Evolutionary conservation across 2,888 invertebrate genomes (phyloP), one percentile per base, ranked within the genome.

Genomic region (Caenorhabditis sp.): DNA sequence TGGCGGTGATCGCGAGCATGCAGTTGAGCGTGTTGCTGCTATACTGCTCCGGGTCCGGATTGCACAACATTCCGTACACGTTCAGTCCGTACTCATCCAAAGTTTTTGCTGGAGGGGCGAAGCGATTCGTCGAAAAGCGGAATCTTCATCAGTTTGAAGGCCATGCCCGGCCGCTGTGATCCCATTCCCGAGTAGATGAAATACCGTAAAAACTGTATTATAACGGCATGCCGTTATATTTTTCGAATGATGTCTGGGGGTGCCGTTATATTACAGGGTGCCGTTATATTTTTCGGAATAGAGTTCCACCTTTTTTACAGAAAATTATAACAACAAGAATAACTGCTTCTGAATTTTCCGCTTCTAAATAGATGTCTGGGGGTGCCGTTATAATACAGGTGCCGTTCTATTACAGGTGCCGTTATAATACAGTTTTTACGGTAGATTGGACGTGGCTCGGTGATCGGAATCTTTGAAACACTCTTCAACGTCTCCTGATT

Each of bases 111-210:
- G 20, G 83, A 88, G 15, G 63, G 79, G 13, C 92, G 91, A 82
- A 98, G 92, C 70, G 94, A 93, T 62, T 92, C 92, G 78, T 93
- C 93, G 91, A 97, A 97, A 1, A 92, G 91, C 61, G 95, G 94
- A 79, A 98, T 91, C 78, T 55, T 43, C 93, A 97, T 93, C 82
- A 99, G 92, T 72, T 93, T 92, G 88, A 93, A 93, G 13, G 93
- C 96, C 97, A 98, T 98, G 86, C 95, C 95, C 52, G 94, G 92
- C 97, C 97, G 98, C 91, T 98, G 98, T 43, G 95, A 94, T 13
- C 98, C 98, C 98, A 99, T 98, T 73, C 99, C 99, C 48, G 96
- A 94, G 91, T 95, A 98, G 79, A 98, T 92, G 90, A 93, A 98
- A n/a, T n/a, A n/a, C n/a, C n/a, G n/a, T n/a, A n/a, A n/a, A n/a